Percentiles rank a stretch among this genome's conserved stretches.
Evolutionary conservation across 2,797 vertebrate genomes (phyloP).

Genomic region (Ptychobarbus kaznakovi): DNA sequence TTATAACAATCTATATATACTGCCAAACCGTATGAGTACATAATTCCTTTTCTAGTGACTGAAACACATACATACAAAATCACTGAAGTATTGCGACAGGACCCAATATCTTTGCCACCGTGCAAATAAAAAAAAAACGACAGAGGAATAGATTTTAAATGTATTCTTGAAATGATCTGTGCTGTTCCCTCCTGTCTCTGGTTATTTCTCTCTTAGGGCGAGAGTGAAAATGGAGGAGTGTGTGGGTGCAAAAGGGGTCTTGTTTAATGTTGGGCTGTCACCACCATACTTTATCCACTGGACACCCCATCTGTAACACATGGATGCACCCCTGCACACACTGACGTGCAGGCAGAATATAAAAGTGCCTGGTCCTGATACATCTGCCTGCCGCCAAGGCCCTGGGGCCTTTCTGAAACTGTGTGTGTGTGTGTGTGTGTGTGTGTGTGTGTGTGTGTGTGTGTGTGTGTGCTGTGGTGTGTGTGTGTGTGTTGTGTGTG

Average conservation of each 20-base stretch:
- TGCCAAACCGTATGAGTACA: not conserved
- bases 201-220: constrained; percentile 44
- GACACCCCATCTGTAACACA: constrained; percentile 71
- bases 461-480: too few species aligned
- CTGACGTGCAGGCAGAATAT: constrained; percentile 66
- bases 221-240: constrained; percentile 16
- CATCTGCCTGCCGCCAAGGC: constrained; percentile 60
- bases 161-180: constrained; percentile 40
- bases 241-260: constrained; percentile 46
- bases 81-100: not conserved
- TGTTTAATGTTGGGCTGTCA: constrained; percentile 73
- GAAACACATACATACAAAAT: constrained; percentile 18
- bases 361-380: constrained; percentile 63
- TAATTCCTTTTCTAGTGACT: constrained; percentile 11
- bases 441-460: too few species aligned
- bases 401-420: constrained; percentile 42
- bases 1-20: constrained; percentile 23
- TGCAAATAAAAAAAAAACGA: constrained; percentile 1
- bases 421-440: not conserved
- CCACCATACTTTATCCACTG: constrained; percentile 59
- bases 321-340: constrained; percentile 69
- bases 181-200: constrained; percentile 13
- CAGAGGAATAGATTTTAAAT: constrained; percentile 32
- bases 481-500: too few species aligned
- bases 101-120: constrained; percentile 13